Conservation (phyloP, 2,888 invertebrate species). For the Sphaeridia pumilis region DNA sequence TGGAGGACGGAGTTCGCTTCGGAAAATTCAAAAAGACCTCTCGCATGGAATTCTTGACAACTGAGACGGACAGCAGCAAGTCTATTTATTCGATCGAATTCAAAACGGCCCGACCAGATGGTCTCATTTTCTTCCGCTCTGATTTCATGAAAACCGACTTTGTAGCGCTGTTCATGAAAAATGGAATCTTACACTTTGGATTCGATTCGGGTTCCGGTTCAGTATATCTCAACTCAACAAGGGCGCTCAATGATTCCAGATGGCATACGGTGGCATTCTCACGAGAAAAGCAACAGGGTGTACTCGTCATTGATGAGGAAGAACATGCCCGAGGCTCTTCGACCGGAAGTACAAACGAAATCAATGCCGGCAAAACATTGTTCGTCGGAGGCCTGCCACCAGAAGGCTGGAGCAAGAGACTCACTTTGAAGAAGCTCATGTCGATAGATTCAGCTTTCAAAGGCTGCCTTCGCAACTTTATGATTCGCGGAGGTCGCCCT, state of each 20-base stretch:
- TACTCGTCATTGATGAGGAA: constrained; percentile 54
- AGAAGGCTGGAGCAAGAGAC: constrained; percentile 21
- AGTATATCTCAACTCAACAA: constrained; percentile 48
- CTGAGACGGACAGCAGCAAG: constrained; percentile 25
- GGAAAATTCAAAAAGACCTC: constrained; percentile 33
- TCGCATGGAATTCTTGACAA: constrained; percentile 24
- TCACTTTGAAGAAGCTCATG: constrained; percentile 40
- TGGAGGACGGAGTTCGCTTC: constrained; percentile 32
- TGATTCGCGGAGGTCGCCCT: constrained; percentile 50
- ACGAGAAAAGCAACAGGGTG: constrained; percentile 52
- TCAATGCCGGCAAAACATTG: constrained; percentile 56
- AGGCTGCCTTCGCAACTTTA: constrained; percentile 70
- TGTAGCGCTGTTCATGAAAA: constrained; percentile 60
- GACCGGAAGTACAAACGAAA: constrained; percentile 42
- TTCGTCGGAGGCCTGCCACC: constrained; percentile 52
- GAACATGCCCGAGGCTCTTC: constrained; percentile 47
- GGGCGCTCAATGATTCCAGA: constrained; percentile 55
- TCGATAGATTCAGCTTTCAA: constrained; percentile 57
- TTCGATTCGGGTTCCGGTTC: constrained; percentile 60
- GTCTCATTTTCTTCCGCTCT: constrained; percentile 65
- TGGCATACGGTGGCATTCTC: constrained; percentile 69
- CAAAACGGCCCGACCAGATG: constrained; percentile 72
- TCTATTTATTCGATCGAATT: constrained; percentile 58
- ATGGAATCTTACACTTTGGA: constrained; percentile 50
- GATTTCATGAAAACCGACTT: constrained; percentile 54